Base-by-base conservation (phyloP, 2,113 vertebrate species). In the Gallinago paraguaiae region DNA sequence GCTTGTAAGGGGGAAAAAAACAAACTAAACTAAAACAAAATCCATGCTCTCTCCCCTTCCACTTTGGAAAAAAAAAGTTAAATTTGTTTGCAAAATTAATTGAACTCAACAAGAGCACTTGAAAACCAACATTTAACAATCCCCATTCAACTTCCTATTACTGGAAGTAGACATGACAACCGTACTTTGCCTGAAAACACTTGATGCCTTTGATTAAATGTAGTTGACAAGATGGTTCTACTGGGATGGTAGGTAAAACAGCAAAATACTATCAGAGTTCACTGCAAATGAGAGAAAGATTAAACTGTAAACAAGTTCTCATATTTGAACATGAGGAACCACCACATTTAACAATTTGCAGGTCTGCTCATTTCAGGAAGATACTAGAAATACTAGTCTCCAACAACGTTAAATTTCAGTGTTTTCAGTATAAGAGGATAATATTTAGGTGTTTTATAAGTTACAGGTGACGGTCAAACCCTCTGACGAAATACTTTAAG, bases 401-500 rank as follows among this genome's bases (percentile, higher is more conserved):
- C 39, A 56, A 72, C 22, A 90, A 64, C 25, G 54, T 48, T 43
- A 65, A 17, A 56, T 69, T 90, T 93, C 70, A 80, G 74, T 87
- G 70, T 9, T 61, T 37, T 61, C 23, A 24, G 0, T 76, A 8
- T 54, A 91, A 56, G 56, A 93, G 23, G 65, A 37, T 50, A 97
- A 72, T 77, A 77, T 67, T 53, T 84, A 92, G 79, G 68, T 78
- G 74, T 82, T 79, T 54, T 74, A 11, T 8, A 10, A 90, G 27
- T 56, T 87, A 85, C 25, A 79, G 53, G 43, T 91, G 86, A 79
- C 43, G 50, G 22, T 76, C 61, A 83, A 97, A 95, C 82, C 54
- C 59, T 76, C 68, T 74, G 78, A 86, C 76, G 75, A 96, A 81
- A 88, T 39, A 67, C 60, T 65, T 86, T 33, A 53, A 93, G 86